Evolutionary conservation across 2,888 invertebrate genomes (phyloP), one percentile per base, ranked within the genome.

Genomic region (Lepeophtheirus nordmannii): DNA sequence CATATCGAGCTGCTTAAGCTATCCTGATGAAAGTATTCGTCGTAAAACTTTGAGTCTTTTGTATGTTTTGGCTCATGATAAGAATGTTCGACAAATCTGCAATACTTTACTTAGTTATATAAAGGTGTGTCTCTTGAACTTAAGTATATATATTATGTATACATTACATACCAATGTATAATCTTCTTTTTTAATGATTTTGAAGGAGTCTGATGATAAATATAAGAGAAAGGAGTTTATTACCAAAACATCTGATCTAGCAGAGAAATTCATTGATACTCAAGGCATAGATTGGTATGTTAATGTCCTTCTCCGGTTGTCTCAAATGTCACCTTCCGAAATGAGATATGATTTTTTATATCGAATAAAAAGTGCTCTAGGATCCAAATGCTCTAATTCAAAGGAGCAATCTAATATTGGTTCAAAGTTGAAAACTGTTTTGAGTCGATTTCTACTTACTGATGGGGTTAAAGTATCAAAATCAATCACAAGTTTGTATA

Each of bases 11-110:
- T 20, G 63, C 38, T 38, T 63, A 14, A 38, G 53, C 10, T 20
- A 63, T 23, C 63, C 63, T 20, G 63, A 63, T 56, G 56, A 53
- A 14, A 46, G 53, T n/a, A 63, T 63, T 23, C 63, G 53, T 11
- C 41, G 63, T 12, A 63, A 63, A 56, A 20, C 63, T 1, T 53
- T 63, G 23, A 22, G 46, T 10, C 56, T 63, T 14, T 11, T 63
- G 11, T 30, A 63, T 63, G 46, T 22, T 17, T 23, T 63, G 37
- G 63, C 63, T 23, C 41, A 46, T 20, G 46, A 22, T 10, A 53
- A 63, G n/a, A 63, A 63, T 63, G 53, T 56, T 17, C 12, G n/a
- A 10, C 46, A 56, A 14, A 63, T 63, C 22, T 63, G 63, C 17
- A 53, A 8, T 10, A 63, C 22, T 8, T 22, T 63, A 20, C 22